Conservation (phyloP, 2,113 vertebrate species). For the Odontophorus gujanensis region DNA sequence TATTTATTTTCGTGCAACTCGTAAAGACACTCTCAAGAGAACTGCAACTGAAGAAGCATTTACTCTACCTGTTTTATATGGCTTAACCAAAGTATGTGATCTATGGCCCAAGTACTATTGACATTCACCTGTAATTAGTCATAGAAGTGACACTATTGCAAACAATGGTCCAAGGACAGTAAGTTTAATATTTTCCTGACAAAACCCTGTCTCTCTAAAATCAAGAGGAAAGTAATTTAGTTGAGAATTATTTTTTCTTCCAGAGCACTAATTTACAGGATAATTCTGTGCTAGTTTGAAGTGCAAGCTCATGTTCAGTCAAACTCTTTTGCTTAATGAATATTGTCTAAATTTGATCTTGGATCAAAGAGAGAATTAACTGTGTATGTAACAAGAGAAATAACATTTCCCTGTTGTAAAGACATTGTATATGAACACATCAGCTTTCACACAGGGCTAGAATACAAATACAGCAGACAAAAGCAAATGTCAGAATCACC, state of each 20-base stretch:
- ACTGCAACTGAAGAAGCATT: background rate
- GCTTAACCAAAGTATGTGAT: background rate
- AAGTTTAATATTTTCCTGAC: background rate
- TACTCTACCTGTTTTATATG: background rate
- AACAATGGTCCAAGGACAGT: background rate
- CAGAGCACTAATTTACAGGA: conserved; percentile 3
- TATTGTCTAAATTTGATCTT: conserved; percentile 17
- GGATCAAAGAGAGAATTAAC: background rate
- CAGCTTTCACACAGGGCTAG: background rate
- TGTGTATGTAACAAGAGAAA: conserved; percentile 7
- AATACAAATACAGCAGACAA: background rate
- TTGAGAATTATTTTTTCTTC: background rate
- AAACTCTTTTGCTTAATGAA: conserved; percentile 32
- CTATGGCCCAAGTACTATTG: background rate
- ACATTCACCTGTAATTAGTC: conserved; percentile 30
- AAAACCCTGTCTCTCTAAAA: background rate
- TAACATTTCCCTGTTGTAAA: background rate
- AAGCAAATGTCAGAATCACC: background rate
- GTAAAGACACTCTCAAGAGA: background rate
- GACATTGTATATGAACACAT: background rate
- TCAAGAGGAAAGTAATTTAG: background rate
- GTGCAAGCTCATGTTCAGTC: background rate
- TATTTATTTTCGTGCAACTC: background rate
- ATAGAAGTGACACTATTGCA: background rate
- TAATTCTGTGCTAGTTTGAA: conserved; percentile 41